phyloP scores from a whole-genome alignment of 2,113 vertebrate species.

The Plectropomus leopardus region DNA sequence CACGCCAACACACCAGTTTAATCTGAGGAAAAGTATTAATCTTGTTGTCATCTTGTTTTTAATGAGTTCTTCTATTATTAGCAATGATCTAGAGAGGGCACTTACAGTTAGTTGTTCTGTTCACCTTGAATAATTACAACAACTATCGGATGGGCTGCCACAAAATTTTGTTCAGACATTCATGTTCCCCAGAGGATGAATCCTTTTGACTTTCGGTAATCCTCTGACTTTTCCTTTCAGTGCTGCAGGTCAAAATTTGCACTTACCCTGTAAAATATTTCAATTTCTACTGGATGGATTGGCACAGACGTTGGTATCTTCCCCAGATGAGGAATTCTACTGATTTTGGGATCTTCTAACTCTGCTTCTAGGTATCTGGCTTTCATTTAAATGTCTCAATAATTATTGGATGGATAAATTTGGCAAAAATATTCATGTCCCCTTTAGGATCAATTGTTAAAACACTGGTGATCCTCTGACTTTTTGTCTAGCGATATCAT shows the following conservation, averaged over 20 bases:
- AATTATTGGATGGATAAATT: neutral
- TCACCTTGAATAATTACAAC: no score
- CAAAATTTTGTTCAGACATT: no score
- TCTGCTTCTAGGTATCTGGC: neutral
- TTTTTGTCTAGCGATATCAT: neutral
- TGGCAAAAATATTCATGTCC: neutral
- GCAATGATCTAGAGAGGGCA: no score
- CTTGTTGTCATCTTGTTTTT: no score
- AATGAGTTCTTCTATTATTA: no score
- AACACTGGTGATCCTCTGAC: neutral
- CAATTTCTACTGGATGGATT: neutral
- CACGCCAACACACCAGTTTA: constrained; percentile 1
- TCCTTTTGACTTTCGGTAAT: no score
- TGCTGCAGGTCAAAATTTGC: neutral
- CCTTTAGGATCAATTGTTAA: neutral
- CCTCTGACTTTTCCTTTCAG: neutral
- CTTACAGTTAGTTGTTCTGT: no score
- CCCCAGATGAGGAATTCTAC: neutral
- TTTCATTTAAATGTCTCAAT: neutral
- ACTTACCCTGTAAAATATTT: neutral
- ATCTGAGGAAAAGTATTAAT: neutral
- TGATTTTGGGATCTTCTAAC: neutral
- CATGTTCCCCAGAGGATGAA: no score
- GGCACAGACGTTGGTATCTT: neutral
- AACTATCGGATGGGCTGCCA: no score